Percentiles rank a stretch among this genome's conserved stretches.
Evolutionary conservation across 1,140 invertebrate genomes (phyloP).

Genomic region (Hylaeus volcanicus): DNA sequence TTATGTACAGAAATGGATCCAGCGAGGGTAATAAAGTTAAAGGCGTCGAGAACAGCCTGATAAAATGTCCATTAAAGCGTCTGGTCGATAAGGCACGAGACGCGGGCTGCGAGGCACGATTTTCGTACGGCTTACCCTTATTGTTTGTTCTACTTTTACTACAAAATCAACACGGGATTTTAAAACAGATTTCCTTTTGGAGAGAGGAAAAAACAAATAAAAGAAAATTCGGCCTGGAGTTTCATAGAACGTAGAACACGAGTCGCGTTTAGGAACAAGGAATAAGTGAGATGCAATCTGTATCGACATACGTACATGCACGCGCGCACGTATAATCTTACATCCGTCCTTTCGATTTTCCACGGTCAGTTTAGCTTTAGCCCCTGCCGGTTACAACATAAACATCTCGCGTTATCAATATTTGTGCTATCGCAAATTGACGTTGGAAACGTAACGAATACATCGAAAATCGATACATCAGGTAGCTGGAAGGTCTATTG

Average conservation of each 20-base stretch:
- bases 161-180: neutral
- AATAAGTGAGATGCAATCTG: too few species aligned
- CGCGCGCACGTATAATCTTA: too few species aligned
- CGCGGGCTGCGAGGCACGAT: neutral
- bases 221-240: too few species aligned
- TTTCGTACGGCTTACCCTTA: constrained; percentile 5
- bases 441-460: constrained; percentile 19
- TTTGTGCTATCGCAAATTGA: constrained; percentile 10
- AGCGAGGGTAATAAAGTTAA: constrained; percentile 47
- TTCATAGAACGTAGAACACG: too few species aligned
- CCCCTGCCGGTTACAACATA: neutral
- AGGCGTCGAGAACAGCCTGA: constrained; percentile 45
- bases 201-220: too few species aligned
- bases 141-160: neutral
- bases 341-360: too few species aligned
- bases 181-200: too few species aligned
- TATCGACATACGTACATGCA: too few species aligned
- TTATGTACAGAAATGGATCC: constrained; percentile 41
- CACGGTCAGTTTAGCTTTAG: too few species aligned
- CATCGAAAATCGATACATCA: constrained; percentile 39
- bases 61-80: constrained; percentile 52
- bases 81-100: constrained; percentile 23
- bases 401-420: neutral
- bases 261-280: too few species aligned
- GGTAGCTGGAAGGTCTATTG: constrained; percentile 28